Evolutionary conservation across 2,888 invertebrate species (phyloP).

Genomic region (Sylvicola cinctus): DNA sequence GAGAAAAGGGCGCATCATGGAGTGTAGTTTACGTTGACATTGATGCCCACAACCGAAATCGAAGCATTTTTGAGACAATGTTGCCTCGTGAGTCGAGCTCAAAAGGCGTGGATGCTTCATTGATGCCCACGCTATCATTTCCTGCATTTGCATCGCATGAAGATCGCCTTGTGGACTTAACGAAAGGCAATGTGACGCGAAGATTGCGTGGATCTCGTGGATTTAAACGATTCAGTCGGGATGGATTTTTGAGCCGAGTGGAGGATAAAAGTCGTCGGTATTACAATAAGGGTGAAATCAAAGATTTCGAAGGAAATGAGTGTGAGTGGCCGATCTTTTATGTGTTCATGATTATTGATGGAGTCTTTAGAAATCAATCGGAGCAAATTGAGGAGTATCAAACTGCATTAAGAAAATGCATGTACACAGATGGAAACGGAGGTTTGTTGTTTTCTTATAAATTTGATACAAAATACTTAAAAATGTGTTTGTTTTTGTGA

Average conservation of each 20-base stretch:
- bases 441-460: conserved; percentile 26
- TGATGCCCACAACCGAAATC: conserved; percentile 96
- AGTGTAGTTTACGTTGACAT: conserved; percentile 98
- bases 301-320: conserved; percentile 88
- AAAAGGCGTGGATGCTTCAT: conserved; percentile 88
- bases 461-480: background rate
- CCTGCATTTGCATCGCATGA: conserved; percentile 98
- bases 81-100: conserved; percentile 94
- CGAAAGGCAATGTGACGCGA: conserved; percentile 64
- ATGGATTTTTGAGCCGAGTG: conserved; percentile 76
- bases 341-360: conserved; percentile 90
- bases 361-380: conserved; percentile 67
- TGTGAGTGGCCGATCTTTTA: conserved; percentile 97
- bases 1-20: conserved; percentile 93
- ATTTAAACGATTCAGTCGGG: conserved; percentile 82
- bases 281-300: conserved; percentile 81
- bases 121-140: conserved; percentile 86
- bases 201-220: conserved; percentile 78
- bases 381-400: conserved; percentile 89
- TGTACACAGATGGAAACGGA: conserved; percentile 64
- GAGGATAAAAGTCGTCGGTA: conserved; percentile 63
- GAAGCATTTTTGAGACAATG: conserved; percentile 97
- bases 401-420: conserved; percentile 55
- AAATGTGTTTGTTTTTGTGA: conserved; percentile 2
- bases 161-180: conserved; percentile 63